Base-by-base conservation (phyloP, 2,113 vertebrate species). In the Oryzias woworae region DNA sequence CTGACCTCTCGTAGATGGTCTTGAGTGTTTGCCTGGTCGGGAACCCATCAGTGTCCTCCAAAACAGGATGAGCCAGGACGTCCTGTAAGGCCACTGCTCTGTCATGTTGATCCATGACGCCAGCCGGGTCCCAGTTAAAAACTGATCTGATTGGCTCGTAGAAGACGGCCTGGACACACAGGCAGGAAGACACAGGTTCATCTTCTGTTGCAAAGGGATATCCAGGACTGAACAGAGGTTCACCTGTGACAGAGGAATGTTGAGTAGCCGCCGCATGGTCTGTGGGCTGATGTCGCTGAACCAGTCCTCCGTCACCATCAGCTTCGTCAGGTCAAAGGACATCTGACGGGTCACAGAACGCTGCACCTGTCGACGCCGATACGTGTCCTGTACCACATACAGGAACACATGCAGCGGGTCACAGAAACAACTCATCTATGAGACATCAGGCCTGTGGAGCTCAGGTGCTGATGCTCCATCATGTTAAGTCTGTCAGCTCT, bases 91-190 rank as follows among this genome's bases (percentile, higher is more conserved):
- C 97, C 97, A 99, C 88, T 98, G 96, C 81, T 99, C 97, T 0
- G 97, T 99, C 65, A 99, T 91, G 86, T 98, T 98, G 90, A 99
- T 99, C 97, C 97, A 99, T 7, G 96, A 97, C 0, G 95, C 97
- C 73, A 99, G 91, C 3, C 97, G 93, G n/a, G 72, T 99, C 97
- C 97, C 97, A 99, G 62, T 93, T 97, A 71, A 99, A n/a, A 98
- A 14, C 70, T 92, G 79, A 99, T 98, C 91, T 98, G 97, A 91
- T 99, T 98, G 83, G 97, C 97, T 87, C 97, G 88, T 65, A 99
- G 81, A 53, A 99, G 89, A 46, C 97, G 92, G 42, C 97, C 97
- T 96, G 75, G 58, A 51, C 16, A 22, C 24, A 51, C 24, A 51
- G 3, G 61, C 22, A 53, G 49, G 14, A 57, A 17, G 60, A 24